Base-by-base conservation (phyloP, 2,113 vertebrate species). In the Sylvietta virens region DNA sequence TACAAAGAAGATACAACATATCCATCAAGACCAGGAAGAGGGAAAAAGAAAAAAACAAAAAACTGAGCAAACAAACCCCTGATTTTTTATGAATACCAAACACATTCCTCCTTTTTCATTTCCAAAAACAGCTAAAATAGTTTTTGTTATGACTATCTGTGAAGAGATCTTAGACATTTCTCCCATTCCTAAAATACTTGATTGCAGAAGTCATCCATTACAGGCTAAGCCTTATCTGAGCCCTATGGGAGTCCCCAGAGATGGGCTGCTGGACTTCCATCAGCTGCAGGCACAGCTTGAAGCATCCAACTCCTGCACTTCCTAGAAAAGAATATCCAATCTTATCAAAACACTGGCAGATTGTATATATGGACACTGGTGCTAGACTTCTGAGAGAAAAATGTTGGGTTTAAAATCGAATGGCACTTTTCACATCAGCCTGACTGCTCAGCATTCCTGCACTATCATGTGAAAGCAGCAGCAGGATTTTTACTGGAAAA, bases 31-130 rank as follows among this genome's bases (percentile, higher is more conserved):
- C n/a, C n/a, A 5, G 7, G 2, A 20, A 6, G 21, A 1, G 13
- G 2, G 0, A 2, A 2, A 7, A 54, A 33, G n/a, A 47, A 9
- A 27, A 7, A 19, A n/a, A 9, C 0, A 2, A 51, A 62, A 53
- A 17, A 6, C 0, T 12, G 19, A 70, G 10, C 9, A 56, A 81
- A 65, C 7, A 58, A 80, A 58, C 1, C 0, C 6, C 3, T 16
- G 4, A 6, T 23, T 64, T 64, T 86, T 73, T 28, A 62, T 53
- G 11, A 81, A 37, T 23, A 73, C 27, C 39, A 74, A 66, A 70
- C 35, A 61, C 4, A 58, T 81, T 86, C 28, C 1, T 5, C 15
- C 35, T 23, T 61, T 81, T 78, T 26, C 7, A 33, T 53, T 88
- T 86, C 62, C 71, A 83, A 81, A 78, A 73, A 0, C 37, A 76